These are phyloP conservation scores for Ammospiza nelsoni DNA, from an alignment of 2,113 vertebrate species.

Conservation along the genomic window DNA sequence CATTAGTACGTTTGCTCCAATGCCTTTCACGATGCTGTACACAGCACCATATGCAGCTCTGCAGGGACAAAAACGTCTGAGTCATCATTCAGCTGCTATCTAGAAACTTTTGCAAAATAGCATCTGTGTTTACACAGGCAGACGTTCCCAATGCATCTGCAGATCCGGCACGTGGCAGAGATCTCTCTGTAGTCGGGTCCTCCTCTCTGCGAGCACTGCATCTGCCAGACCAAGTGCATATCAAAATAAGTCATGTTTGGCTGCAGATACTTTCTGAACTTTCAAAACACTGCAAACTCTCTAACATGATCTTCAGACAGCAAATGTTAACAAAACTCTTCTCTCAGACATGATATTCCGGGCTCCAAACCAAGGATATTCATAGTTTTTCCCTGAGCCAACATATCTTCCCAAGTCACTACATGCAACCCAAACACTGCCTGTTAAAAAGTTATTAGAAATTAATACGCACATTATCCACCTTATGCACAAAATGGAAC, in stretches of 20 bases:
- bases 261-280: neutral
- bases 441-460: too few species aligned
- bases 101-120: neutral
- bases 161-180: neutral
- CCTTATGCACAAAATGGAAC: neutral
- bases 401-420: neutral
- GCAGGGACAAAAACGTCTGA: neutral
- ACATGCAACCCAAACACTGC: too few species aligned
- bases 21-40: neutral
- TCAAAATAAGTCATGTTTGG: neutral
- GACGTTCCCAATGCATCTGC: neutral
- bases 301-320: neutral
- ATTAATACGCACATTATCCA: neutral
- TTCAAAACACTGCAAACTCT: neutral
- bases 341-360: neutral
- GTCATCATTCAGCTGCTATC: neutral
- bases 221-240: neutral
- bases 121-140: neutral
- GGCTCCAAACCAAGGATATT: neutral
- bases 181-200: neutral
- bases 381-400: neutral
- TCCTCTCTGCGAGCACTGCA: neutral
- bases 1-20: neutral
- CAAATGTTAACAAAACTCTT: neutral
- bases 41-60: neutral